A percentile compares a stretch with the other conserved stretches of the same genome.
Conservation (phyloP, 2,797 vertebrate species). For the Delichon dasypus region DNA sequence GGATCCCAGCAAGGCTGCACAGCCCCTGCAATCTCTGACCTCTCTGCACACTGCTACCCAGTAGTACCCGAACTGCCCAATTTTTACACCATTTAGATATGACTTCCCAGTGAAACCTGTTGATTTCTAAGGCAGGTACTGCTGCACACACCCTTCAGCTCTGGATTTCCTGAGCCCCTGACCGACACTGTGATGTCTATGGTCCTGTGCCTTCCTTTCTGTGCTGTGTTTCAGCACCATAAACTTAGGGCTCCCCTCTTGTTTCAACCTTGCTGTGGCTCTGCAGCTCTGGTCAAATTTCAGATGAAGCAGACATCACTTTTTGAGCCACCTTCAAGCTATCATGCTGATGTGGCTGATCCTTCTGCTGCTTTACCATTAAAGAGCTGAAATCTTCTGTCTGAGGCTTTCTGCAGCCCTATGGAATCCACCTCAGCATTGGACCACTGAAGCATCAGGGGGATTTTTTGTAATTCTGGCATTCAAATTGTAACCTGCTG, state of each 20-base stretch:
- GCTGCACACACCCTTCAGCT: background rate
- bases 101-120: background rate
- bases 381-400: background rate
- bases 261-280: background rate
- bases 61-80: background rate
- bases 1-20: background rate
- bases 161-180: background rate
- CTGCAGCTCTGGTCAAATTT: background rate
- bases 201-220: background rate
- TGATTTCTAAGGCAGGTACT: background rate
- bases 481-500: background rate
- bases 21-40: background rate
- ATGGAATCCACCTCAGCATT: background rate
- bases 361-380: background rate
- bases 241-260: background rate
- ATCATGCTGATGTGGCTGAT: background rate
- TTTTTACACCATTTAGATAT: background rate
- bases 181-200: fast-evolving
- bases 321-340: background rate
- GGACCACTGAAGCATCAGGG: background rate
- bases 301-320: background rate
- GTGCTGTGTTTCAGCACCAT: too few species aligned
- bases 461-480: background rate
- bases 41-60: background rate
- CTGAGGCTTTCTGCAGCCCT: background rate